Evolutionary conservation across 2,888 invertebrate species (phyloP).

Genomic region (Xiphydria camelus): DNA sequence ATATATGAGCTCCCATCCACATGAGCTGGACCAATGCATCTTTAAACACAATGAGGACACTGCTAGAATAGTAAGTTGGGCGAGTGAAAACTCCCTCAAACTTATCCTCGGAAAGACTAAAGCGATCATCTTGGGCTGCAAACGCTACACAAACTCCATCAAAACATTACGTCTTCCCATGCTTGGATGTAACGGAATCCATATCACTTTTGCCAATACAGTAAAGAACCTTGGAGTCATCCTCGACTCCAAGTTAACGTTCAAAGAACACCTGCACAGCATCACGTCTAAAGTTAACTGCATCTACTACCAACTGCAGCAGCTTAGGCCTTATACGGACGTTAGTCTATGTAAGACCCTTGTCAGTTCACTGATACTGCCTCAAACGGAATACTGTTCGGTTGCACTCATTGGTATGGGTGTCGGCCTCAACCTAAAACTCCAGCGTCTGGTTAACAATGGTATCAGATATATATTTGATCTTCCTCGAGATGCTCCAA

Average conservation of each 20-base stretch:
- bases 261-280: not conserved
- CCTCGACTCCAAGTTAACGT: too few relatives aligned
- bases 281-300: slow-evolving; percentile 4
- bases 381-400: not conserved
- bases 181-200: not conserved
- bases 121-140: not conserved
- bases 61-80: not conserved
- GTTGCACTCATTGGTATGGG: not conserved
- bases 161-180: not conserved
- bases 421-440: not conserved
- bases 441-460: slow-evolving; percentile 3
- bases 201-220: not conserved
- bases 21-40: not conserved
- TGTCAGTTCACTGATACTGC: not conserved
- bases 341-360: not conserved
- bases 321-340: not conserved
- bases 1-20: not conserved
- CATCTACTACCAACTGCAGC: slow-evolving; percentile 2
- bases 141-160: not conserved
- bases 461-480: not conserved
- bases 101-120: not conserved
- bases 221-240: slow-evolving; percentile 10
- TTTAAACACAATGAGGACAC: too few relatives aligned
- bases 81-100: not conserved
- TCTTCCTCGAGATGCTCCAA: not conserved